phyloP scores from a whole-genome alignment of 2,888 invertebrate genomes.

The Drosophila formosana region DNA sequence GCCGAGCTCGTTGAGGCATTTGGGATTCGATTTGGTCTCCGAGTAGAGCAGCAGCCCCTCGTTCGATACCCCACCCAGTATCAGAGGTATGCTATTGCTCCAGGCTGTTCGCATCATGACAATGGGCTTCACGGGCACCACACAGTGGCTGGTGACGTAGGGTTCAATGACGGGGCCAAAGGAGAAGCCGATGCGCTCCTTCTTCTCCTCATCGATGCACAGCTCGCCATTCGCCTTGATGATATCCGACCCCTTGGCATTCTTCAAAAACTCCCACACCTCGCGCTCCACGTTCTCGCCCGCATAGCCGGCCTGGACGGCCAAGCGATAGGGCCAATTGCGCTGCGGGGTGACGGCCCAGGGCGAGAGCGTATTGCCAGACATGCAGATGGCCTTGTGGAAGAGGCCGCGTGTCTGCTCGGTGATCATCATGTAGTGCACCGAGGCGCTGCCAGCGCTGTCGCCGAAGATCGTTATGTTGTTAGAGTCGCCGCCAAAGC shows the following conservation, averaged over 20 bases:
- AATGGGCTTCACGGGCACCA: constrained; percentile 82
- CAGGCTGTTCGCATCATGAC: constrained; percentile 83
- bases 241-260: constrained; percentile 80
- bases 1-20: constrained; percentile 81
- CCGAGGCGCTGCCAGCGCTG: constrained; percentile 86
- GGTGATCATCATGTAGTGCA: constrained; percentile 86
- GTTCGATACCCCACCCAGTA: constrained; percentile 84
- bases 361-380: constrained; percentile 82
- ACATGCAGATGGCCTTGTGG: constrained; percentile 84
- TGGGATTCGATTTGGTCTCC: constrained; percentile 81
- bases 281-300: constrained; percentile 83
- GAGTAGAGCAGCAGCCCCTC: constrained; percentile 83
- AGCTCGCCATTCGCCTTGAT: constrained; percentile 81
- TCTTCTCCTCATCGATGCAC: constrained; percentile 82
- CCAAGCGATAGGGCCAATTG: constrained; percentile 83
- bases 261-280: constrained; percentile 83
- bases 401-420: constrained; percentile 85
- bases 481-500: constrained; percentile 86
- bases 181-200: constrained; percentile 83
- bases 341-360: constrained; percentile 83
- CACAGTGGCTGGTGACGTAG: constrained; percentile 80
- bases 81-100: constrained; percentile 84
- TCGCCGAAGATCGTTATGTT: constrained; percentile 87
- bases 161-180: constrained; percentile 85
- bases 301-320: constrained; percentile 80